phyloP scores from a whole-genome alignment of 2,888 invertebrate genomes.

The Ligdia adustata region DNA sequence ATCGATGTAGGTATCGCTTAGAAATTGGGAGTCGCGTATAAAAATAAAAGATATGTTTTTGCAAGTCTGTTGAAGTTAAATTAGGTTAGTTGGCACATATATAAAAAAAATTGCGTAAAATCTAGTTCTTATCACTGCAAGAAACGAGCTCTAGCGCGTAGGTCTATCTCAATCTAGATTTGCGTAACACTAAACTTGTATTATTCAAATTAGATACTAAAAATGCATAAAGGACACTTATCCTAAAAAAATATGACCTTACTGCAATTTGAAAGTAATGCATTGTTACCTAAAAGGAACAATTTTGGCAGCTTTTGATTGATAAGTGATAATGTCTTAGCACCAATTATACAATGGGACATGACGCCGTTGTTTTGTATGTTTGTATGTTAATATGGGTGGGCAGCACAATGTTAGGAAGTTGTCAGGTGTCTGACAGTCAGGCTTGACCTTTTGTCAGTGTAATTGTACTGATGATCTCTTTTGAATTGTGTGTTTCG shows the following conservation, averaged over 20 bases:
- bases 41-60: no score
- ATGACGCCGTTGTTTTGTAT: slow-evolving; percentile 38
- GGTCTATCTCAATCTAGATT: slow-evolving; percentile 10
- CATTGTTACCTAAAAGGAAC: slow-evolving; percentile 32
- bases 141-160: not conserved
- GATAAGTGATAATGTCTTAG: slow-evolving; percentile 44
- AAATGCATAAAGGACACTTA: slow-evolving; percentile 21
- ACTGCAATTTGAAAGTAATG: slow-evolving; percentile 21
- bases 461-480: slow-evolving; percentile 18
- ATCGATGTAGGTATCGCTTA: no score
- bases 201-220: slow-evolving; percentile 9
- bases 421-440: slow-evolving; percentile 28
- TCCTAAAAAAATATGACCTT: slow-evolving; percentile 24
- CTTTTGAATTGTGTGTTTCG: slow-evolving; percentile 6
- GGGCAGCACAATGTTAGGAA: slow-evolving; percentile 40
- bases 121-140: no score
- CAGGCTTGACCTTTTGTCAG: slow-evolving; percentile 24
- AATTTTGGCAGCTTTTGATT: slow-evolving; percentile 31
- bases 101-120: no score
- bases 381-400: slow-evolving; percentile 57
- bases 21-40: no score
- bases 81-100: no score
- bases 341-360: slow-evolving; percentile 50
- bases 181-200: not conserved
- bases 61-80: no score